Evolutionary conservation across 2,797 vertebrate species (phyloP), one percentile per base, ranked within the genome.

Genomic region (Heteromormyrus szaboi): DNA sequence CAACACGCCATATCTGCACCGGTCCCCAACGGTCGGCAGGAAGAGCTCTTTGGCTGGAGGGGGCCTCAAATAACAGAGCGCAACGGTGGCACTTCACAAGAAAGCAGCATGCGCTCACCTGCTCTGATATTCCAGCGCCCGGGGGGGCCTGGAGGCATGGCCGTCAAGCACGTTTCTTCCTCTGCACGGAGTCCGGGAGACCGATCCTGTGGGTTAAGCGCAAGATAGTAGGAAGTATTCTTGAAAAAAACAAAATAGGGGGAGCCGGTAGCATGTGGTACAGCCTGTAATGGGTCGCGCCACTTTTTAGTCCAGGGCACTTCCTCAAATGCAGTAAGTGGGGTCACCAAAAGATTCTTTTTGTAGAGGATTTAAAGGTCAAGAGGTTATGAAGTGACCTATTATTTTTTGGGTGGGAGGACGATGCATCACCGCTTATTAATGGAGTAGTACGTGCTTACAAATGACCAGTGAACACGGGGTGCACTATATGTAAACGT

Each of bases 41-140:
- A 86, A 91, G 87, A 90, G 91, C 48, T 86, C 88, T 84, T 53
- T 41, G 53, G 51, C 91, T 86, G 85, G 88, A 85, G 87, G 88
- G 90, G 87, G 89, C 91, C 90, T 91, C 86, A 48, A 41, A 88
- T 79, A 87, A 89, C 89, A 89, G 87, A 88, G 85, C 87, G 89
- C 87, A 83, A 89, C 56, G 90, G 87, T 19, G 88, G 41, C 48
- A 85, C 50, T 25, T 19, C 65, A 87, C 17, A 62, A 62, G 72
- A 17, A 7, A 85, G 68, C 88, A 68, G 90, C 88, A 79, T 85
- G 88, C 37, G 72, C 89, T 88, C 89, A 91, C 90, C 93, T 92
- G 90, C 92, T 92, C 90, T 89, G 91, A 92, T 88, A 89, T 91
- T 90, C 89, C 53, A 85, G 11, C 86, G 90, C 92, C 91, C 90